Evolutionary conservation across 2,113 vertebrate genomes (phyloP).

Genomic region (Nettapus auritus): DNA sequence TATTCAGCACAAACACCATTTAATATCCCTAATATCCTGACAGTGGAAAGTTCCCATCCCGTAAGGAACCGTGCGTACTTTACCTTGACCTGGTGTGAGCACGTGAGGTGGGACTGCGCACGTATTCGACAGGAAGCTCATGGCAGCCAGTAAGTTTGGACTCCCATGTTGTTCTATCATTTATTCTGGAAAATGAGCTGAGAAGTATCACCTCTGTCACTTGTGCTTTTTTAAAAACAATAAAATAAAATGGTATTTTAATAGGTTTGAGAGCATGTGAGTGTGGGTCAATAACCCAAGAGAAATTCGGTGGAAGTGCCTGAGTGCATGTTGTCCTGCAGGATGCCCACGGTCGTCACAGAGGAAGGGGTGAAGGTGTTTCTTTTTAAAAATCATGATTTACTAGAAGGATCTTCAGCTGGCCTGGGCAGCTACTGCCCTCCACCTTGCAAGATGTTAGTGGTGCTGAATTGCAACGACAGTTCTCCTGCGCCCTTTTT

Average conservation of each 20-base stretch:
- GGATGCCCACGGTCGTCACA: neutral
- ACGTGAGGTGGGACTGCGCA: accelerated
- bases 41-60: neutral
- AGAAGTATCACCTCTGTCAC: neutral
- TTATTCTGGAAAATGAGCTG: neutral
- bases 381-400: neutral
- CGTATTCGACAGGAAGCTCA: neutral
- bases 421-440: neutral
- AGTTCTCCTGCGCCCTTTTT: neutral
- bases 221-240: neutral
- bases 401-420: neutral
- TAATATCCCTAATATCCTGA: neutral
- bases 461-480: neutral
- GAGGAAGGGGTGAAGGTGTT: neutral
- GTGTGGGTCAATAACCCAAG: neutral
- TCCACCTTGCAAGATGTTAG: neutral
- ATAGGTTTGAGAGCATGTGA: neutral
- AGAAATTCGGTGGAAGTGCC: neutral
- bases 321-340: neutral
- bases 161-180: neutral
- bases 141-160: neutral
- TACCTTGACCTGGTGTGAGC: accelerated
- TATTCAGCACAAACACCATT: neutral
- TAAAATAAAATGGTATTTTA: no score
- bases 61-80: neutral